These are phyloP conservation scores for Palaemon carinicauda DNA, from an alignment of 1,140 invertebrate genomes.

Conservation along the genomic window DNA sequence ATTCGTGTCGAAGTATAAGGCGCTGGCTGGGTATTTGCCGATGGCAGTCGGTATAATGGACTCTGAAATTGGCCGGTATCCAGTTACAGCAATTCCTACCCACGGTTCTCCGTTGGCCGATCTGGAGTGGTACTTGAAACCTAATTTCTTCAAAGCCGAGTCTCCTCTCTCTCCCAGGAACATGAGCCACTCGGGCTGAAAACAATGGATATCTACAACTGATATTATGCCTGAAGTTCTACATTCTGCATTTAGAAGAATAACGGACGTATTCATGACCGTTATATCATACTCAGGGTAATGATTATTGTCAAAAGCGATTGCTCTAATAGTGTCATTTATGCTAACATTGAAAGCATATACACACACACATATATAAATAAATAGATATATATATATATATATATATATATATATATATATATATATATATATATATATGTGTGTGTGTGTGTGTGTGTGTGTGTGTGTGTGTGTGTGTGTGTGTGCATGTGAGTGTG, in stretches of 20 bases:
- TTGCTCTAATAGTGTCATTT: too few species aligned
- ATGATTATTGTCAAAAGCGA: too few species aligned
- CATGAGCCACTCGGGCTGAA: conserved; percentile 22
- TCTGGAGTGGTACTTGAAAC: not conserved
- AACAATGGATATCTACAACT: too few species aligned
- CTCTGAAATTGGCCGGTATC: not conserved
- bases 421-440: not conserved
- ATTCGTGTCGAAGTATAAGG: not conserved
- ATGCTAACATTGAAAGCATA: not conserved
- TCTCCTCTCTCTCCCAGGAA: conserved; percentile 17
- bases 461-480: too few species aligned
- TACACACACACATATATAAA: not conserved
- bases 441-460: too few species aligned
- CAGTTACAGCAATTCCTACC: conserved; percentile 7
- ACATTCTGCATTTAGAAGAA: too few species aligned
- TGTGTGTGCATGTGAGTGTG: too few species aligned
- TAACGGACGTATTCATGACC: too few species aligned
- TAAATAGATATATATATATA: conserved; percentile 7
- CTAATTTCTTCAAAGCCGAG: not conserved
- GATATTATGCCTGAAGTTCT: too few species aligned
- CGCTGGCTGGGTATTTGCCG: not conserved
- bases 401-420: conserved; percentile 14
- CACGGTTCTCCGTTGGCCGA: conserved; percentile 13
- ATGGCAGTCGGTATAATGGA: not conserved
- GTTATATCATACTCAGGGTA: too few species aligned